Evolutionary conservation across 2,888 invertebrate species (phyloP), one percentile per base, ranked within the genome.

Genomic region (Synergus umbraculus): DNA sequence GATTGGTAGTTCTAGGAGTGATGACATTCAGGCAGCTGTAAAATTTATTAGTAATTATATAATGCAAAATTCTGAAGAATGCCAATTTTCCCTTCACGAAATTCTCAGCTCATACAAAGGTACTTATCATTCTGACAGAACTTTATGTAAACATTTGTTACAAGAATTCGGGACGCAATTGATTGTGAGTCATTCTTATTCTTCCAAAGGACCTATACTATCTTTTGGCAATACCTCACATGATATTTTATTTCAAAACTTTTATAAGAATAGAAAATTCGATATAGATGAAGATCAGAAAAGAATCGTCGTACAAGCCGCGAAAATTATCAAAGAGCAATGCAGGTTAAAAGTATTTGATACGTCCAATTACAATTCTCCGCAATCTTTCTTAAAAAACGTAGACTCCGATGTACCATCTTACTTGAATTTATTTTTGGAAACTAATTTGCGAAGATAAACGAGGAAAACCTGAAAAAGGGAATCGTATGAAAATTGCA

Each of bases 231-330:
- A 37, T 64, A 4, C 3, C 7, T 29, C 29, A 29, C 29, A 22
- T 2, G 4, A 64, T 13, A 29, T 64, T 64, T 64, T 64, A 13
- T 12, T 29, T 1, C 4, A 64, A 64, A 22, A 37, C 15, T 37
- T 37, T 37, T 89, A 89, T 79, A 84, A 86, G 81, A 86, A 86
- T 76, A 87, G 83, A 83, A 83, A 83, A 83, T 79, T 83, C 82
- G 86, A 87, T 78, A 29, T 67, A 73, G 54, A 43, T 18, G 65
- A 76, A 37, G 88, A 89, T 84, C 84, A 87, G 81, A 76, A 76
- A 79, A 86, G 87, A 86, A 88, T 90, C 79, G 86, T 89, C 81
- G 76, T 86, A 83, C 85, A 86, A 82, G 89, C 90, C 82, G 89
- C 89, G 80, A 84, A 84, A 81, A 88, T 90, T 81, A 80, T 89